A percentile compares a stretch with the other conserved stretches of the same genome.
Conservation (phyloP, 2,888 invertebrate genomes). For the Pristionchus fissidentatus region DNA sequence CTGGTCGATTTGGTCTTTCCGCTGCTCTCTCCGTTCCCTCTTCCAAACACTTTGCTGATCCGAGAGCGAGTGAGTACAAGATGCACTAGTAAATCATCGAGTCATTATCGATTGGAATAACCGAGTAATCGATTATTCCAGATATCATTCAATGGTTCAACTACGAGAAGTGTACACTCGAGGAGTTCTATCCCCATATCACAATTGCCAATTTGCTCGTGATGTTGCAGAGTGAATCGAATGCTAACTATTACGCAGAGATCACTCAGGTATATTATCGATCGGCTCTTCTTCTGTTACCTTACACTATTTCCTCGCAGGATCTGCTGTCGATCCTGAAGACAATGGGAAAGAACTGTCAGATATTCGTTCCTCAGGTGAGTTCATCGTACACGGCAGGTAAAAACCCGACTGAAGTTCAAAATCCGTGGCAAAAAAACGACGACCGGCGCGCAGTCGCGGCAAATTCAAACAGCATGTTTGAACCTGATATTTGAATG, state of each 20-base stretch:
- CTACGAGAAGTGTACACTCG: conserved; percentile 80
- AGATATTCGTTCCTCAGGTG: conserved; percentile 1
- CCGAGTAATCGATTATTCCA: conserved; percentile 17
- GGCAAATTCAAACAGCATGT: too few species aligned
- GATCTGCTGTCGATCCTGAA: conserved; percentile 97
- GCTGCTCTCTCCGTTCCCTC: conserved; percentile 71
- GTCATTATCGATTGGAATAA: not conserved
- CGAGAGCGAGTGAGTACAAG: conserved; percentile 45
- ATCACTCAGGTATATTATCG: conserved; percentile 54
- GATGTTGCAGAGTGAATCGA: conserved; percentile 81
- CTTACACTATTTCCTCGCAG: not conserved
- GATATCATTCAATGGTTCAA: conserved; percentile 75
- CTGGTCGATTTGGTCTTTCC: conserved; percentile 50
- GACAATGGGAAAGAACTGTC: conserved; percentile 85
- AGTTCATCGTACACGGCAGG: not conserved
- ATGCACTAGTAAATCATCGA: not conserved
- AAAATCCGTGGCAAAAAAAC: too few species aligned
- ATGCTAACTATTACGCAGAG: conserved; percentile 52
- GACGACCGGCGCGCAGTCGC: too few species aligned
- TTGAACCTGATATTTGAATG: too few species aligned
- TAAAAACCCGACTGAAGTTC: not conserved
- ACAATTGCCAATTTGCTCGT: conserved; percentile 96
- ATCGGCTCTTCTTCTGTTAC: not conserved
- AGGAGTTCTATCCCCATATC: conserved; percentile 97
- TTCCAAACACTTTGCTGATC: conserved; percentile 59